Conservation (phyloP, 2,113 vertebrate genomes). For the Tinamus guttatus region DNA sequence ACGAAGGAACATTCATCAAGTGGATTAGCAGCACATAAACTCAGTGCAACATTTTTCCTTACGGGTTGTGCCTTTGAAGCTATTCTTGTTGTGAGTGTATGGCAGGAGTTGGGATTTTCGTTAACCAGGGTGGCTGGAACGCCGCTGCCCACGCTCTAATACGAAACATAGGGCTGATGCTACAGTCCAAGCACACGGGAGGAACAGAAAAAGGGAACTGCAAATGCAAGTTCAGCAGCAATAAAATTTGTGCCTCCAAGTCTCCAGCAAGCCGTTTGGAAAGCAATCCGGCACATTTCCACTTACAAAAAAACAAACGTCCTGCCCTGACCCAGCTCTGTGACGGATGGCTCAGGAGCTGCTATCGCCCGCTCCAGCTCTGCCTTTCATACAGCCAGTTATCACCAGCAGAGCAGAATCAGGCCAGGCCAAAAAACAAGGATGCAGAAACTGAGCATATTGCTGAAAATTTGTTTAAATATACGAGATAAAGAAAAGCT, state of each 20-base stretch:
- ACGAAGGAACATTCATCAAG: background rate
- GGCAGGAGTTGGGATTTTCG: background rate
- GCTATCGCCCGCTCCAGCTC: background rate
- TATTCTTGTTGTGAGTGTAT: background rate
- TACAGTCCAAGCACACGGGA: accelerated
- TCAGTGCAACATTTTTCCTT: background rate
- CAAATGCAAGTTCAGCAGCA: background rate
- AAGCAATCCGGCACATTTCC: background rate
- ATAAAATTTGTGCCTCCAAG: background rate
- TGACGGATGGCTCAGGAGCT: background rate
- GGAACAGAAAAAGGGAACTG: background rate
- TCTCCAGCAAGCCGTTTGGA: background rate
- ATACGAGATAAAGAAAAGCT: background rate
- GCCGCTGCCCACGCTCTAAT: background rate
- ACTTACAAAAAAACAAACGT: background rate
- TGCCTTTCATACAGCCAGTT: background rate
- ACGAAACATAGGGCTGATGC: accelerated
- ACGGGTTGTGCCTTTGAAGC: background rate
- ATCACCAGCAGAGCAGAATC: background rate
- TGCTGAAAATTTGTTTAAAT: background rate
- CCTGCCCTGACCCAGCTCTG: background rate
- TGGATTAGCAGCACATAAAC: background rate
- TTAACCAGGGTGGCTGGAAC: background rate
- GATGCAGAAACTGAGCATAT: background rate
- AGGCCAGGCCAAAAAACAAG: background rate